Evolutionary conservation across 2,888 invertebrate genomes (phyloP).

Genomic region (Pseudanteris insignis): DNA sequence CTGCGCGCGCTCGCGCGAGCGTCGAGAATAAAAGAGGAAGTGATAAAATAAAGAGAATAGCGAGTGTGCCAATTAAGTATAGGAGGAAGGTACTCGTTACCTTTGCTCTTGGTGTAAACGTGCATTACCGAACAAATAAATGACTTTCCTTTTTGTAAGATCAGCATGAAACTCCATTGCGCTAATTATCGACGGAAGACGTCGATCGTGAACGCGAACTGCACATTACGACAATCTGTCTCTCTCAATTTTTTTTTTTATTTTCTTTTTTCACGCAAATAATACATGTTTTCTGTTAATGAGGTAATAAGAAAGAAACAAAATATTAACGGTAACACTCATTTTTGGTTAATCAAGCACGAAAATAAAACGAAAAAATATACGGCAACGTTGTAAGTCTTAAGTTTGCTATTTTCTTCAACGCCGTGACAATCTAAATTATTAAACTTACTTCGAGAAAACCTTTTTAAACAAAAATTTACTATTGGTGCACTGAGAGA

Average conservation of each 20-base stretch:
- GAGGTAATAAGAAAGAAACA: conserved; percentile 8
- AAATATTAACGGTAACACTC: conserved; percentile 4
- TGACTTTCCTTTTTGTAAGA: conserved; percentile 42
- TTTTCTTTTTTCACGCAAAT: conserved; percentile 10
- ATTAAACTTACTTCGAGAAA: too few relatives aligned
- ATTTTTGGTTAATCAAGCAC: conserved; percentile 12
- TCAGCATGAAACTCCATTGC: conserved; percentile 44
- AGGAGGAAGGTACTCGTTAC: conserved; percentile 31
- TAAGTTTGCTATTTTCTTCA: too few relatives aligned
- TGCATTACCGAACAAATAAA: conserved; percentile 43
- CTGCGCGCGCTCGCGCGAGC: conserved; percentile 6
- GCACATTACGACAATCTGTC: conserved; percentile 32
- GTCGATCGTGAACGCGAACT: conserved; percentile 34
- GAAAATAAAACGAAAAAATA: too few relatives aligned
- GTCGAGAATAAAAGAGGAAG: conserved; percentile 26
- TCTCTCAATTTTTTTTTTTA: conserved; percentile 1
- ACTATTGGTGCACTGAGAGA: too few relatives aligned
- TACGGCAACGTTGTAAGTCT: too few relatives aligned
- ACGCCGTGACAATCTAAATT: too few relatives aligned
- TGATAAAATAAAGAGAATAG: conserved; percentile 37
- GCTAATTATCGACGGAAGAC: conserved; percentile 45
- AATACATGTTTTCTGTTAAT: conserved; percentile 15
- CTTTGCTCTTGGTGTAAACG: conserved; percentile 43
- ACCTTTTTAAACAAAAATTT: too few relatives aligned
- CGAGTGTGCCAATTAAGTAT: conserved; percentile 32